Evolutionary conservation across 2,797 vertebrate genomes (phyloP).

Genomic region (Spondyliosoma cantharus): DNA sequence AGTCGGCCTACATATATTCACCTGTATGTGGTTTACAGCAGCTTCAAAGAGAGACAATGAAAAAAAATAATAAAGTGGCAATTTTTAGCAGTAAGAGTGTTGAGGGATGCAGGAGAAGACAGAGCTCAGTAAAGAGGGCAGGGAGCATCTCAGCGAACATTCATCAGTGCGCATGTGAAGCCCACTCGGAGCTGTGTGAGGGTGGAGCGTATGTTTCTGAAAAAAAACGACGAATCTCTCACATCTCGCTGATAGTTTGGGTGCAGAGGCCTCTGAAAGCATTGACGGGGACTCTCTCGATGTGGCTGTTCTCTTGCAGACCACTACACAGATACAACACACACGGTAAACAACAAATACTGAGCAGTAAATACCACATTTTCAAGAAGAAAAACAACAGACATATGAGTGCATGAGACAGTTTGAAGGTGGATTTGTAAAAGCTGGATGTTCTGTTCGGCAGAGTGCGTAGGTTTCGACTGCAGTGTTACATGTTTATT

Average conservation of each 20-base stretch:
- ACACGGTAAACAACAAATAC: conserved; percentile 8
- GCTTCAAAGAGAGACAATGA: not conserved
- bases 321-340: conserved; percentile 69
- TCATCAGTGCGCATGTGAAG: conserved; percentile 40
- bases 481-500: conserved; percentile 24
- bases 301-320: conserved; percentile 82
- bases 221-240: conserved; percentile 61
- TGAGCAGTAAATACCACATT: not conserved
- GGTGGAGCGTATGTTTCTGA: conserved; percentile 32
- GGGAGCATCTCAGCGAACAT: conserved; percentile 49
- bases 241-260: conserved; percentile 81
- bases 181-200: conserved; percentile 44
- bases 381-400: not conserved
- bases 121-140: conserved; percentile 46
- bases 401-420: not conserved
- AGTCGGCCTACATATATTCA: not conserved
- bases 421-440: conserved; percentile 30
- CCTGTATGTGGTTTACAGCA: not conserved
- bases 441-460: conserved; percentile 25
- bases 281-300: conserved; percentile 80
- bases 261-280: conserved; percentile 85
- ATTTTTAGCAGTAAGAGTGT: not conserved
- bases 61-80: not conserved
- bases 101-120: not conserved
- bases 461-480: conserved; percentile 23